phyloP scores from a whole-genome alignment of 2,113 vertebrate species.

The Coracopsis vasa region DNA sequence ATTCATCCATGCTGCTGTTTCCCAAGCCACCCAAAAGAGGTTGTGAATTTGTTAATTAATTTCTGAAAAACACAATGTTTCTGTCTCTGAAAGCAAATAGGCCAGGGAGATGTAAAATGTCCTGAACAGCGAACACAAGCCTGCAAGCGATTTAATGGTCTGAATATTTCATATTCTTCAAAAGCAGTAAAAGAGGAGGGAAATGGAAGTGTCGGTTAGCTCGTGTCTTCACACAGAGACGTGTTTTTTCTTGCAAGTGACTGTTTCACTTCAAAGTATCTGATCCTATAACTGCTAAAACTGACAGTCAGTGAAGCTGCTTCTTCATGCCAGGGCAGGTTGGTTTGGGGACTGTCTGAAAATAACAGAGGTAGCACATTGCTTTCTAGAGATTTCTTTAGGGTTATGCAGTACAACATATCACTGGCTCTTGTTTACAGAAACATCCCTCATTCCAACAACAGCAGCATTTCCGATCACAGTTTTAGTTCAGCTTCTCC shows the following conservation, averaged over 20 bases:
- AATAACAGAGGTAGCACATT: not conserved
- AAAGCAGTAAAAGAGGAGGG: not conserved
- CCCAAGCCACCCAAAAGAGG: not conserved
- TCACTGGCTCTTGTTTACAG: not conserved
- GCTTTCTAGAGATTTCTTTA: constrained; percentile 1
- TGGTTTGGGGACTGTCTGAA: not conserved
- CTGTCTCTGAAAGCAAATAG: not conserved
- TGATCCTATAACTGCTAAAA: not conserved
- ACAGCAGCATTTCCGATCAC: not conserved
- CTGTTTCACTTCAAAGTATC: not conserved
- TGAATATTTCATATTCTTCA: not conserved
- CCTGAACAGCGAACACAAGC: not conserved
- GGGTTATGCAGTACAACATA: not conserved
- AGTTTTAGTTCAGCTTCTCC: not conserved
- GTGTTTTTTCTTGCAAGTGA: not conserved
- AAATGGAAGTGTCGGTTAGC: not conserved
- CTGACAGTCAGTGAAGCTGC: not conserved
- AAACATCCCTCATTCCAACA: not conserved
- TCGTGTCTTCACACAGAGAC: not conserved
- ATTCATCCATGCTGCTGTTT: not conserved
- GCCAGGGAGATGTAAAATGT: not conserved
- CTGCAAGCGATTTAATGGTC: not conserved
- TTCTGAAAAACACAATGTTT: not conserved
- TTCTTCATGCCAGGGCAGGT: rapidly evolving
- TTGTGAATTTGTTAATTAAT: not conserved